A percentile compares a stretch with the other conserved stretches of the same genome.
Evolutionary conservation across 2,113 vertebrate species (phyloP).

Genomic region (Serilophus lunatus): DNA sequence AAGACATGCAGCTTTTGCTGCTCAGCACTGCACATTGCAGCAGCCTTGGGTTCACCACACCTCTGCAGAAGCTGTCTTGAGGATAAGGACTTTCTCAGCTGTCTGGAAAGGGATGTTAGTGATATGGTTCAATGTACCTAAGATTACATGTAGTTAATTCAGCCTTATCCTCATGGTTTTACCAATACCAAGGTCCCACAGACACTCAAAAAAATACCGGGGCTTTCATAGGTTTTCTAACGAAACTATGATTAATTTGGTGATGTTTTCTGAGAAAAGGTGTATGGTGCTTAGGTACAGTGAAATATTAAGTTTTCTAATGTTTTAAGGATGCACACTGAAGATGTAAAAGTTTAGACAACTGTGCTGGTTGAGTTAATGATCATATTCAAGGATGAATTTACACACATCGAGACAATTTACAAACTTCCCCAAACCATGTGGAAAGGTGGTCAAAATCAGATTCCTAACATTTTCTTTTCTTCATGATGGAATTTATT

Average conservation of each 20-base stretch:
- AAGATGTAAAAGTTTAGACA: not conserved
- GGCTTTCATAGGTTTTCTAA: not conserved
- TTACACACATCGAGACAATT: not conserved
- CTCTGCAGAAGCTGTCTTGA: not conserved
- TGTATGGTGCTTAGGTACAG: not conserved
- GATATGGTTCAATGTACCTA: fast-evolving
- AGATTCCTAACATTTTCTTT: not conserved
- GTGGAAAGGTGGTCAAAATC: not conserved
- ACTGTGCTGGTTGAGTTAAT: not conserved
- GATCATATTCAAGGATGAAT: not conserved
- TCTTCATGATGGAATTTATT: not conserved
- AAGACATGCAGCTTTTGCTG: not conserved
- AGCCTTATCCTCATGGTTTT: not conserved
- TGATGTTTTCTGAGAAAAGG: not conserved
- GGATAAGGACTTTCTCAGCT: not conserved
- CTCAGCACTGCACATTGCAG: not conserved
- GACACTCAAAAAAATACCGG: not conserved
- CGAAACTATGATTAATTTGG: not conserved
- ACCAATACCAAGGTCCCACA: not conserved
- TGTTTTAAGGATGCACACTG: not conserved
- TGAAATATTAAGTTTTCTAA: not conserved
- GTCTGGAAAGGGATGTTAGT: not conserved
- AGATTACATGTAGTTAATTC: not conserved
- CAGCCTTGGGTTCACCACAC: not conserved
- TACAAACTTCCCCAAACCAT: not conserved